Percentiles rank a stretch among this genome's conserved stretches.
These are phyloP conservation scores for Apodemia hepburni DNA, from an alignment of 2,888 invertebrate species.

Conservation along the genomic window DNA sequence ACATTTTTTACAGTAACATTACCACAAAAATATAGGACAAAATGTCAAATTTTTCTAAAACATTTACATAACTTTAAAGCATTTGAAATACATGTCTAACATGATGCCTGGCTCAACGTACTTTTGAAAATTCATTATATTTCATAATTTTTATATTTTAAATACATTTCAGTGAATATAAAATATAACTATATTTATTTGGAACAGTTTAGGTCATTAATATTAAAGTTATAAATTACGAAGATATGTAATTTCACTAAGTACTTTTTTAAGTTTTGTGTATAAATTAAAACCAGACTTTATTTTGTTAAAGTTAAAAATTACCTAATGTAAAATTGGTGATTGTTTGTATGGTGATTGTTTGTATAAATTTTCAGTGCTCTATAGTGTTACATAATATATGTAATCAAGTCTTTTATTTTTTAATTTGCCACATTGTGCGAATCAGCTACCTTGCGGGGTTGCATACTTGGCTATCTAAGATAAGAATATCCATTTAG, in stretches of 20 bases:
- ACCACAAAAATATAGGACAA: slow-evolving; percentile 8
- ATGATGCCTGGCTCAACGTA: not conserved
- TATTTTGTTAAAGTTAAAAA: not conserved
- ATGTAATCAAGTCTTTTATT: too few relatives aligned
- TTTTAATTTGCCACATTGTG: too few relatives aligned
- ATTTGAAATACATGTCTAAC: not conserved
- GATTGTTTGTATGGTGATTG: too few relatives aligned
- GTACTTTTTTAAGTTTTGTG: not conserved
- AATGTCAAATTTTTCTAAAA: not conserved
- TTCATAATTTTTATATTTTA: not conserved
- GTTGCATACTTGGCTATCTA: too few relatives aligned
- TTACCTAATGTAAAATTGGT: too few relatives aligned
- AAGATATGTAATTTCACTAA: slow-evolving; percentile 7
- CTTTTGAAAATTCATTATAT: not conserved
- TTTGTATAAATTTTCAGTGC: too few relatives aligned
- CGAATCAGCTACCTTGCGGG: too few relatives aligned
- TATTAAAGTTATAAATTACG: slow-evolving; percentile 2
- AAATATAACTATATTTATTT: slow-evolving; percentile 4
- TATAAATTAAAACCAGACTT: slow-evolving; percentile 8
- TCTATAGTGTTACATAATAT: too few relatives aligned
- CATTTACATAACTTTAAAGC: slow-evolving; percentile 1
- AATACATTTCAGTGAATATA: not conserved
- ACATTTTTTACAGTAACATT: slow-evolving; percentile 6
- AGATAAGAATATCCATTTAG: too few relatives aligned
- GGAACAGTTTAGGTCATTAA: not conserved